These are phyloP conservation scores for Candoia aspera DNA, from an alignment of 2,113 vertebrate species.

Conservation along the genomic window DNA sequence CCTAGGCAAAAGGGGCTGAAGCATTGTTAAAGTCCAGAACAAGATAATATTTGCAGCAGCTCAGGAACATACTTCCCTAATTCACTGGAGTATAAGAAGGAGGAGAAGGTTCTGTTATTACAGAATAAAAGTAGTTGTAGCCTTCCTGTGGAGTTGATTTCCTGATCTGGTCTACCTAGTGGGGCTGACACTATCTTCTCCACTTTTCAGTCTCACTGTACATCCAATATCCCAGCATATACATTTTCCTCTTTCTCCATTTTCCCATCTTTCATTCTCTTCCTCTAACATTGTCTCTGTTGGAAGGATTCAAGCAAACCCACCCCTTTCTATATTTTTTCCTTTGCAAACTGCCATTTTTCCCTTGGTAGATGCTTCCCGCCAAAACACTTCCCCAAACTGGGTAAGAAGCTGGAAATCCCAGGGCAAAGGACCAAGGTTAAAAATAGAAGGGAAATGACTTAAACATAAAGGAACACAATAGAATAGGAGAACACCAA, in stretches of 20 bases:
- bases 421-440: too few species aligned
- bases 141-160: background rate
- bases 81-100: background rate
- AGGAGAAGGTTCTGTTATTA: background rate
- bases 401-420: too few species aligned
- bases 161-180: background rate
- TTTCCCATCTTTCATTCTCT: background rate
- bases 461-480: too few species aligned
- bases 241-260: background rate
- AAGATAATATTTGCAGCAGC: background rate
- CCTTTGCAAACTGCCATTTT: too few species aligned
- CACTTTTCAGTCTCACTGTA: background rate
- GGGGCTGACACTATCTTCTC: background rate
- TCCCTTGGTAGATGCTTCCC: too few species aligned
- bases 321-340: too few species aligned
- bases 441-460: too few species aligned
- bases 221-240: background rate
- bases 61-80: background rate
- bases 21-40: background rate
- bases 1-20: background rate
- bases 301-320: too few species aligned
- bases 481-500: too few species aligned
- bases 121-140: background rate
- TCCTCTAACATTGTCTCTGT: background rate
- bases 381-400: too few species aligned